Conservation (phyloP, 2,113 vertebrate genomes). For the Hymenochirus boettgeri region DNA sequence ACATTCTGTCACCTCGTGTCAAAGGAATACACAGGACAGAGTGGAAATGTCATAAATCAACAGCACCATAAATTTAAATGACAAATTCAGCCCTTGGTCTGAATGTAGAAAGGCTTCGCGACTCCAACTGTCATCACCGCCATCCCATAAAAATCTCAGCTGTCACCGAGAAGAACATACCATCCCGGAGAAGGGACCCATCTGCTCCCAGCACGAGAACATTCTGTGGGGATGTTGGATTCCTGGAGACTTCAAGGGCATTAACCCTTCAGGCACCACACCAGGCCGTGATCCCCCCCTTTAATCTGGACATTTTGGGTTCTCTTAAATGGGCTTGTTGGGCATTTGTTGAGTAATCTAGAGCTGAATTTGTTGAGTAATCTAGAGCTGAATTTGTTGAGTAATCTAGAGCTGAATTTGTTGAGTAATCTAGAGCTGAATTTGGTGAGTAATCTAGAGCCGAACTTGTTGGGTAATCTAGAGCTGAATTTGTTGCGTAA, state of each 20-base stretch:
- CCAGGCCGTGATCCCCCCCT: no score
- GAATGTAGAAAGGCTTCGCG: slow-evolving; percentile 66
- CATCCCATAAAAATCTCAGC: slow-evolving; percentile 84
- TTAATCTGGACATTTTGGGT: no score
- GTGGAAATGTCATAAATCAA: slow-evolving; percentile 77
- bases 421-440: no score
- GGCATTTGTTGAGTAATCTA: no score
- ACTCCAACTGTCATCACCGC: slow-evolving; percentile 80
- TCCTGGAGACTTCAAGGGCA: slow-evolving; percentile 70
- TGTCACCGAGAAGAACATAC: slow-evolving; percentile 82
- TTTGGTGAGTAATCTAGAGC: no score
- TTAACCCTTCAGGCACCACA: slow-evolving; percentile 49
- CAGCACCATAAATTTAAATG: slow-evolving; percentile 83
- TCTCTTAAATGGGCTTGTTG: no score
- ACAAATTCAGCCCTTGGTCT: slow-evolving; percentile 80
- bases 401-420: no score
- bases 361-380: no score
- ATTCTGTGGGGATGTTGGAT: slow-evolving; percentile 71
- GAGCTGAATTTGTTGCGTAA: no score
- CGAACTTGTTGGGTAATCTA: no score
- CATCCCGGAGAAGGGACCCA: slow-evolving; percentile 64
- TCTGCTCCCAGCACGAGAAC: slow-evolving; percentile 66
- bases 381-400: no score
- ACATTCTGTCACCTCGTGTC: slow-evolving; percentile 27
- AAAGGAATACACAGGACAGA: slow-evolving; percentile 23